These are phyloP conservation scores for Sussaba pulchella DNA, from an alignment of 2,888 invertebrate genomes.

Conservation along the genomic window DNA sequence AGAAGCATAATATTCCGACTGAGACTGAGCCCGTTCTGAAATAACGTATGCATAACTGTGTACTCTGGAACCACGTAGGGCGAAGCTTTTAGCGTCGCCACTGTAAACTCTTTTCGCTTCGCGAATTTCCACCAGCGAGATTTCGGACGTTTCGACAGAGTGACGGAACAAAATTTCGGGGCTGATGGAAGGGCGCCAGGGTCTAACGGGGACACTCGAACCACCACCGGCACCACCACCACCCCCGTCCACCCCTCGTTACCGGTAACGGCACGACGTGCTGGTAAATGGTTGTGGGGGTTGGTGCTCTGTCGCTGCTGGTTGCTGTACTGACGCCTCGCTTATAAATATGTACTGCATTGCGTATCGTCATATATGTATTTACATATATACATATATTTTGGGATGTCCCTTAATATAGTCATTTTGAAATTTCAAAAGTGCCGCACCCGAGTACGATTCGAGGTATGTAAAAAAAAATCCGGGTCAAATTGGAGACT, in stretches of 20 bases:
- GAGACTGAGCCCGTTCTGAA: neutral
- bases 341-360: constrained; percentile 57
- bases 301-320: constrained; percentile 55
- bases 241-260: too few relatives aligned
- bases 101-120: constrained; percentile 15
- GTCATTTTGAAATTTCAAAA: too few relatives aligned
- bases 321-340: constrained; percentile 45
- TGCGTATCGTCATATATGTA: constrained; percentile 14
- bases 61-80: neutral
- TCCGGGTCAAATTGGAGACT: too few relatives aligned
- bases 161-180: constrained; percentile 48
- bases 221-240: too few relatives aligned
- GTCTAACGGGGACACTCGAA: constrained; percentile 46
- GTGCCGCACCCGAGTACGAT: too few relatives aligned
- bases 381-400: too few relatives aligned
- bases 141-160: constrained; percentile 27
- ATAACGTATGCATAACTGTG: constrained; percentile 11
- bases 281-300: constrained; percentile 66
- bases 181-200: constrained; percentile 18
- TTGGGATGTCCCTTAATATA: too few relatives aligned
- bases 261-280: constrained; percentile 66
- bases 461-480: too few relatives aligned
- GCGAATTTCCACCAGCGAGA: constrained; percentile 32
- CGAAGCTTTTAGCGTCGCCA: neutral
- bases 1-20: constrained; percentile 1